phyloP scores from a whole-genome alignment of 1,140 invertebrate genomes.

The Aphelinus atriplicis region DNA sequence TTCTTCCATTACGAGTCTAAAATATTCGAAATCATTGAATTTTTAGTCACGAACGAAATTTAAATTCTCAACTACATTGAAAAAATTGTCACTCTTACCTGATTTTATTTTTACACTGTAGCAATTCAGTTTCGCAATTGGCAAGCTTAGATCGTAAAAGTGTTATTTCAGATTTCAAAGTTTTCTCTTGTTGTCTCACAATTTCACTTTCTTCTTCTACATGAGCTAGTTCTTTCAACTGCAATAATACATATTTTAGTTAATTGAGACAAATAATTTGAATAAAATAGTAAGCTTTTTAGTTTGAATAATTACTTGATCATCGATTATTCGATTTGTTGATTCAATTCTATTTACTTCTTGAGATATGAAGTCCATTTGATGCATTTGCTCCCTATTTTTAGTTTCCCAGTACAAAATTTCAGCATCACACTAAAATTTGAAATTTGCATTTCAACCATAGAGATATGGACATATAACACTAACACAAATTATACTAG shows the following conservation, averaged over 20 bases:
- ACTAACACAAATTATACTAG: too few relatives aligned
- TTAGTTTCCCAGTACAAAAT: conserved; percentile 89
- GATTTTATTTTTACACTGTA: conserved; percentile 90
- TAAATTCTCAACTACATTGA: neutral
- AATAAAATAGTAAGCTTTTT: conserved; percentile 20
- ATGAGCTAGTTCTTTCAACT: conserved; percentile 80
- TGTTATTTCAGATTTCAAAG: conserved; percentile 85
- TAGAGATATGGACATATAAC: conserved; percentile 12
- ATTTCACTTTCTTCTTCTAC: conserved; percentile 89
- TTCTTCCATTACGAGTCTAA: conserved; percentile 72
- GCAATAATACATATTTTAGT: conserved; percentile 40
- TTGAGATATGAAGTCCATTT: conserved; percentile 83
- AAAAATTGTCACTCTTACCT: conserved; percentile 63
- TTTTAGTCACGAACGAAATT: too few relatives aligned
- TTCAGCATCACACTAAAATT: conserved; percentile 82
- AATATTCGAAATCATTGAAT: conserved; percentile 29
- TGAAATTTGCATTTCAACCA: conserved; percentile 1
- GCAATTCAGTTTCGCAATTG: conserved; percentile 87
- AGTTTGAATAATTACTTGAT: conserved; percentile 70
- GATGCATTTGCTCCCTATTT: conserved; percentile 84
- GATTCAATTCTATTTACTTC: conserved; percentile 83
- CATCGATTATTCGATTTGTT: conserved; percentile 77
- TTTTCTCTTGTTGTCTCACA: conserved; percentile 87
- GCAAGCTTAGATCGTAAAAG: conserved; percentile 83
- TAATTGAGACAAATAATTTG: neutral